These are phyloP conservation scores for Hemibagrus guttatus DNA, from an alignment of 2,797 vertebrate species.

Conservation along the genomic window DNA sequence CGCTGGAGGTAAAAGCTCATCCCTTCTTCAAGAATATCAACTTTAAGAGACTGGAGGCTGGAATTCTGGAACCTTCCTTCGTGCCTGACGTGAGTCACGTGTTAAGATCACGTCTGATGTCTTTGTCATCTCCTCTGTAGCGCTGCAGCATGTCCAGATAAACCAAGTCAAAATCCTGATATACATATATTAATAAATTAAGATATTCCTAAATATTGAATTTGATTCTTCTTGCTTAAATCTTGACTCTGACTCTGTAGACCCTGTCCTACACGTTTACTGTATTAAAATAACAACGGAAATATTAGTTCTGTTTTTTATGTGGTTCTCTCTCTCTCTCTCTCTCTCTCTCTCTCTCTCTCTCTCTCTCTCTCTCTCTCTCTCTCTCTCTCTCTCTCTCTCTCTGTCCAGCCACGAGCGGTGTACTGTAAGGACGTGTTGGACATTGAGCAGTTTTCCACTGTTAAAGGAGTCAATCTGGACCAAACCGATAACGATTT, in stretches of 20 bases:
- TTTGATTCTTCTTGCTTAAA: too few relatives aligned
- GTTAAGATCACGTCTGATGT: background rate
- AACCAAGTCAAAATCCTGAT: too few relatives aligned
- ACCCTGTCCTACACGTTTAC: background rate
- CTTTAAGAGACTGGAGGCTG: conserved; percentile 83
- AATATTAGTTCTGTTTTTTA: background rate
- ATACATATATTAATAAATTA: too few relatives aligned
- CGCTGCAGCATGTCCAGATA: background rate
- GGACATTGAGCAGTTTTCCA: conserved; percentile 86
- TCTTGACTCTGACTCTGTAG: background rate
- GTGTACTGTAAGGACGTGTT: conserved; percentile 86
- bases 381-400: background rate
- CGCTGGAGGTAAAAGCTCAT: conserved; percentile 71
- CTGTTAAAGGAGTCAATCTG: conserved; percentile 78
- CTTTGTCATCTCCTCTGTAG: background rate
- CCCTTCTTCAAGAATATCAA: conserved; percentile 79
- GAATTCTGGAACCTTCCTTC: conserved; percentile 74
- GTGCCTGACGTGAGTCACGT: conserved; percentile 76
- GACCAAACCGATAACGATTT: conserved; percentile 74
- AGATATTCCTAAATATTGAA: too few relatives aligned
- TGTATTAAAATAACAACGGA: background rate
- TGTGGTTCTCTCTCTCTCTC: background rate
- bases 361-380: background rate
- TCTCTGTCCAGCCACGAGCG: conserved; percentile 71
- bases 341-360: too few relatives aligned